phyloP scores from a whole-genome alignment of 2,113 vertebrate species.

The Rhinoderma darwinii region DNA sequence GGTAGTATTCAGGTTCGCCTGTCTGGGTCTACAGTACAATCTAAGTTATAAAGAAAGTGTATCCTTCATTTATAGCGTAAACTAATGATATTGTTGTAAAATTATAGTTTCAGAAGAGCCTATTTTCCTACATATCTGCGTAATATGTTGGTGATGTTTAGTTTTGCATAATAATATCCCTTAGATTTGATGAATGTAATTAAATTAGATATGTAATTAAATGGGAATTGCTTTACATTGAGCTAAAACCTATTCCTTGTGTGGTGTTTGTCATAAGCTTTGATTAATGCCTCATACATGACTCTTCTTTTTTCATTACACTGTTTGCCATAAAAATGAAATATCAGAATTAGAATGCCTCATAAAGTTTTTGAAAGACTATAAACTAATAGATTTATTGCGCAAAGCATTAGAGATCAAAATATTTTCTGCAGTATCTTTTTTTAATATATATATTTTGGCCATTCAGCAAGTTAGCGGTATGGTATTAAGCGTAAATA shows the following conservation, averaged over 20 bases:
- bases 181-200: constrained; percentile 55
- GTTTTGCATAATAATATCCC: constrained; percentile 37
- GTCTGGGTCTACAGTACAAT: too few species aligned
- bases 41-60: too few species aligned
- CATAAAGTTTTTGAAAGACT: constrained; percentile 57
- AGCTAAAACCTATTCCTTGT: constrained; percentile 38
- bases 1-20: too few species aligned
- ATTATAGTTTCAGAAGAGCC: not conserved
- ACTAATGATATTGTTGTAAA: constrained; percentile 27
- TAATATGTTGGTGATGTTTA: constrained; percentile 52
- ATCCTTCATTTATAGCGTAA: constrained; percentile 20
- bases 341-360: constrained; percentile 58
- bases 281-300: constrained; percentile 53
- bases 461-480: constrained; percentile 21
- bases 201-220: constrained; percentile 60
- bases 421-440: constrained; percentile 34
- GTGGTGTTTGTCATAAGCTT: constrained; percentile 40
- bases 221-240: constrained; percentile 58
- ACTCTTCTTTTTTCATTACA: constrained; percentile 59
- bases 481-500: constrained; percentile 4
- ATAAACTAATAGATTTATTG: constrained; percentile 58
- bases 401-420: constrained; percentile 46
- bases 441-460: constrained; percentile 25
- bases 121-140: constrained; percentile 16
- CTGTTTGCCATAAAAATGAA: constrained; percentile 58